Evolutionary conservation across 2,113 vertebrate genomes (phyloP).

Genomic region (Falco punctatus): DNA sequence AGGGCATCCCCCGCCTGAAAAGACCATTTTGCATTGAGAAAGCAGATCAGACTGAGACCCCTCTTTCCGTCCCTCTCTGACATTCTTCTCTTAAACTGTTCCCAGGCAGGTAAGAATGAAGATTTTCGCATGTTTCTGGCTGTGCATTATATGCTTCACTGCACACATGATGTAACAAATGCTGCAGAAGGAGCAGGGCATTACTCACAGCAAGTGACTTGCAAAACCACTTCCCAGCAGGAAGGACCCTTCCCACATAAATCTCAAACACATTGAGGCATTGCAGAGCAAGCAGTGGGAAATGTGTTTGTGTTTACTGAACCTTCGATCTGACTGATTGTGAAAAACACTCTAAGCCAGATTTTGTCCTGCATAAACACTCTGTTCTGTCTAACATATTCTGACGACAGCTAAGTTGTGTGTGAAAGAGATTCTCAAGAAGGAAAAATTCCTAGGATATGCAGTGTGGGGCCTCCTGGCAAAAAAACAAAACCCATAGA

Average conservation of each 20-base stretch:
- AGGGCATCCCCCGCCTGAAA: background rate
- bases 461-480: background rate
- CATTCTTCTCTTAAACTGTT: background rate
- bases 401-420: background rate
- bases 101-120: background rate
- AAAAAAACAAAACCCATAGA: accelerated
- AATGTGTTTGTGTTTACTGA: slow-evolving; percentile 22
- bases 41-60: background rate
- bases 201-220: background rate
- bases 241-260: background rate
- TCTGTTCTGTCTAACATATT: background rate
- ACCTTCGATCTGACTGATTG: background rate
- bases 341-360: background rate
- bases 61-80: background rate
- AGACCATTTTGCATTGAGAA: background rate
- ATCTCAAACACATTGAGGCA: background rate
- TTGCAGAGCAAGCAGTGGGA: background rate
- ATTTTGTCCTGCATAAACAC: background rate
- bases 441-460: background rate
- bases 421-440: background rate
- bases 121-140: background rate
- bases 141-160: background rate
- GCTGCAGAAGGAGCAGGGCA: background rate
- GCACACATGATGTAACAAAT: background rate
- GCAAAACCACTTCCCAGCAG: background rate